These are phyloP conservation scores for Enteromius unitaeniatus DNA, from an alignment of 2,797 vertebrate genomes.

Conservation along the genomic window DNA sequence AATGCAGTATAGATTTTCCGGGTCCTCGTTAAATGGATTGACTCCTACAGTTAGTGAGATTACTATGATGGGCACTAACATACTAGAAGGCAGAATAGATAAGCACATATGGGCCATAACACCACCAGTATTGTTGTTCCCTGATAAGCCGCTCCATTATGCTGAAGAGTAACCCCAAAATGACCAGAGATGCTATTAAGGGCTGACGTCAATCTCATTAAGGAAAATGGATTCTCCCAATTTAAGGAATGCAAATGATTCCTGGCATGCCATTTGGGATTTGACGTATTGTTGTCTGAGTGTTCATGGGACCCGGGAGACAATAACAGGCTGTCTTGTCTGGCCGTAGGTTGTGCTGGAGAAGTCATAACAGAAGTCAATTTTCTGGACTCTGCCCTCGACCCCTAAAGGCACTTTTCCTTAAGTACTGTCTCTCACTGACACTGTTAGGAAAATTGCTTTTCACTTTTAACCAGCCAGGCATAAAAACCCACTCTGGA, in stretches of 20 bases:
- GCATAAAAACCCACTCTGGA: conserved; percentile 15
- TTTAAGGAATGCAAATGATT: conserved; percentile 68
- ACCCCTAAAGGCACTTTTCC: conserved; percentile 37
- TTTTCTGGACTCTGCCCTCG: conserved; percentile 55
- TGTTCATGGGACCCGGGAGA: conserved; percentile 49
- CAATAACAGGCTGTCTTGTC: conserved; percentile 60
- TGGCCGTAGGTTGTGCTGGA: conserved; percentile 42
- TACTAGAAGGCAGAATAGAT: conserved; percentile 12
- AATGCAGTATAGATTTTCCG: neutral
- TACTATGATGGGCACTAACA: conserved; percentile 1
- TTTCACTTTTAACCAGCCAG: conserved; percentile 43
- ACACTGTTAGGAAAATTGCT: conserved; percentile 68
- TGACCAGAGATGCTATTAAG: conserved; percentile 56
- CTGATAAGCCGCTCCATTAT: conserved; percentile 46
- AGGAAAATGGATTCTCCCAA: conserved; percentile 59
- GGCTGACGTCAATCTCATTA: conserved; percentile 62
- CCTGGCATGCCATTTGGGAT: conserved; percentile 51
- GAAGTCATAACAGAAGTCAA: conserved; percentile 58
- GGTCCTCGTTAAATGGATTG: conserved; percentile 3
- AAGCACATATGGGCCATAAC: conserved; percentile 29
- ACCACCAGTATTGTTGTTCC: conserved; percentile 43
- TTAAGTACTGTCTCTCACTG: conserved; percentile 34
- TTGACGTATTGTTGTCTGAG: conserved; percentile 53
- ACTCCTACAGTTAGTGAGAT: conserved; percentile 18
- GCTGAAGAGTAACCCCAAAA: conserved; percentile 38